Base-by-base conservation (phyloP, 1,140 invertebrate species). In the Pseudomyrmex sp. region DNA sequence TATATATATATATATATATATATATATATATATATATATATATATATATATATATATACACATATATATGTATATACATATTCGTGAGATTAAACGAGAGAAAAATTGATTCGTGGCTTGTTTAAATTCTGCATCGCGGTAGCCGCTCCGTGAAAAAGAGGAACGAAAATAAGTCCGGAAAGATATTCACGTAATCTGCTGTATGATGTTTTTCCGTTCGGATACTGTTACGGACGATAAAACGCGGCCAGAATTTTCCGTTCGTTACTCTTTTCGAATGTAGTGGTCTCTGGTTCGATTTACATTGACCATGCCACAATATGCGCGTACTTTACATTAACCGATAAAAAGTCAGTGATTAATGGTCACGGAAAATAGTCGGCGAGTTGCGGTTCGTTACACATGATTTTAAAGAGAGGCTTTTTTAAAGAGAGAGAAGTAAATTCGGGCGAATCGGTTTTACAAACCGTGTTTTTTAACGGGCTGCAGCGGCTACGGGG, bases 281-380 rank as follows among this genome's bases (percentile, higher is more conserved):
- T 50, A 26, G 50, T 13, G 20, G 44, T 79, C 20, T 58, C 54
- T 13, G 20, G 54, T 50, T 59, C 65, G 66, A 70, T 80, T 80
- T 80, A 70, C 76, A 69, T 79, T 15, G 66, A 13, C 44, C 12
- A 1, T 20, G 66, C 76, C 54, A 35, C 76, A 70, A 70, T 80
- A 80, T 70, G 63, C 44, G 54, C 44, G 66, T 59, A 70, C 23
- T 80, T 80, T 70, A n/a, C 65, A 80, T 80, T 61, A 80, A 59
- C 66, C 66, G 66, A 59, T 70, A 80, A 80, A 80, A 80, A 70
- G 66, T 70, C 46, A 26, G 76, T 80, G 76, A 80, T 80, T 80
- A 80, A 80, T 80, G 54, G 54, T 80, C 54, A 70, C 76, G 65
- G 54, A 80, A 80, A 80, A 80, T 80, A 80, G 44, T 59, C 44